These are phyloP conservation scores for Brachionus koreanus DNA, from an alignment of 1,140 invertebrate species.

Conservation along the genomic window DNA sequence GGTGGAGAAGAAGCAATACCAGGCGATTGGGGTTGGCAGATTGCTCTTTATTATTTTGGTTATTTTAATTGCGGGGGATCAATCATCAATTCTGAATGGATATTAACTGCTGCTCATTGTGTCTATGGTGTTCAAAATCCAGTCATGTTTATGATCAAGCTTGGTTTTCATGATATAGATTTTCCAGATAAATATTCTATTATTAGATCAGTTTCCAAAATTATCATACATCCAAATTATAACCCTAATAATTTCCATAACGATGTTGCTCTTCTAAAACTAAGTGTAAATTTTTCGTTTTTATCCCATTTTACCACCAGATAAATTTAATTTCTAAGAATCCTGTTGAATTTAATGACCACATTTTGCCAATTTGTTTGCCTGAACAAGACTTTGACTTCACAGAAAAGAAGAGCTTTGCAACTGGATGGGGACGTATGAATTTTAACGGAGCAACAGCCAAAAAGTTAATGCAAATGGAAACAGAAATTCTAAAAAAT, in stretches of 20 bases:
- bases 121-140: too few relatives aligned
- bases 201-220: neutral
- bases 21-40: too few relatives aligned
- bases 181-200: neutral
- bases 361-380: neutral
- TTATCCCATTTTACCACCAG: neutral
- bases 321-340: neutral
- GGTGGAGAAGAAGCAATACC: too few relatives aligned
- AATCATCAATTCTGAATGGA: too few relatives aligned
- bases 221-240: neutral
- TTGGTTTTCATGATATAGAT: too few relatives aligned
- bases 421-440: neutral
- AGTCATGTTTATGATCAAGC: too few relatives aligned
- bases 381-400: neutral
- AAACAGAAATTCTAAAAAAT: too few relatives aligned
- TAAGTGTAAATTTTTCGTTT: neutral
- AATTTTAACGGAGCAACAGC: neutral
- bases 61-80: too few relatives aligned
- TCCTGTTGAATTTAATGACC: neutral
- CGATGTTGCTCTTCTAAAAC: constrained; percentile 14
- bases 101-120: too few relatives aligned
- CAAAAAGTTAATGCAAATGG: neutral
- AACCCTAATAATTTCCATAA: neutral
- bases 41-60: too few relatives aligned
- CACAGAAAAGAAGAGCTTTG: neutral